Conservation (phyloP, 2,113 vertebrate species). For the Coptodon rendalli region DNA sequence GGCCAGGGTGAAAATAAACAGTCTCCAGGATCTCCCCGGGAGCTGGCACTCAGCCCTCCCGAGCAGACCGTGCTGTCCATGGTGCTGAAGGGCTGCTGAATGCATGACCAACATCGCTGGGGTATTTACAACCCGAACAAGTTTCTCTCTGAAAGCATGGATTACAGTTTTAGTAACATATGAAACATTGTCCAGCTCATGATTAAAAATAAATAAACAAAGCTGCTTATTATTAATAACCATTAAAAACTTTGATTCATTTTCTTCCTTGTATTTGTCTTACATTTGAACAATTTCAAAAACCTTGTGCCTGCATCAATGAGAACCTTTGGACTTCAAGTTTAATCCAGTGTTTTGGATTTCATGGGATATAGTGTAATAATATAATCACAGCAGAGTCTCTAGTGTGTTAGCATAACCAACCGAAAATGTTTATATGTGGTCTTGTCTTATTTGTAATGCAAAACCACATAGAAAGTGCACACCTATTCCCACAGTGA, state of each 20-base stretch:
- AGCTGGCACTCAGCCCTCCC: not conserved
- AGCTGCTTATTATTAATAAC: not conserved
- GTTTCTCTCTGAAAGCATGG: not conserved
- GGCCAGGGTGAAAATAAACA: not conserved
- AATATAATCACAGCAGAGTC: not conserved
- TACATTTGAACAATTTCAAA: not conserved
- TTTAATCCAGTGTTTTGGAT: not conserved
- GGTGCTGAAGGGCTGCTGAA: constrained; percentile 26
- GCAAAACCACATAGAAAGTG: not conserved
- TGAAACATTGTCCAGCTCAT: not conserved
- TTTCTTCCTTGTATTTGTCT: not conserved
- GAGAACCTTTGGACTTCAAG: not conserved
- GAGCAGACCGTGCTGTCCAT: constrained; percentile 14
- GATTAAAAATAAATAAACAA: not conserved
- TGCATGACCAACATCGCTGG: not conserved
- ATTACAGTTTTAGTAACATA: not conserved
- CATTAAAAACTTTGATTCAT: not conserved
- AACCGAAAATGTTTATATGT: not conserved
- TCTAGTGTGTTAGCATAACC: not conserved
- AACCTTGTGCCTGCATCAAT: not conserved
- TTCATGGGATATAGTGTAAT: not conserved
- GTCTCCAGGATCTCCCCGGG: not conserved
- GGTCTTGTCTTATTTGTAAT: not conserved
- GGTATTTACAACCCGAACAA: not conserved
- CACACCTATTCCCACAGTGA: not conserved